Conservation (phyloP, 35 echinoderm and acorn worm genomes). For the Ophiothrix spiculata region DNA sequence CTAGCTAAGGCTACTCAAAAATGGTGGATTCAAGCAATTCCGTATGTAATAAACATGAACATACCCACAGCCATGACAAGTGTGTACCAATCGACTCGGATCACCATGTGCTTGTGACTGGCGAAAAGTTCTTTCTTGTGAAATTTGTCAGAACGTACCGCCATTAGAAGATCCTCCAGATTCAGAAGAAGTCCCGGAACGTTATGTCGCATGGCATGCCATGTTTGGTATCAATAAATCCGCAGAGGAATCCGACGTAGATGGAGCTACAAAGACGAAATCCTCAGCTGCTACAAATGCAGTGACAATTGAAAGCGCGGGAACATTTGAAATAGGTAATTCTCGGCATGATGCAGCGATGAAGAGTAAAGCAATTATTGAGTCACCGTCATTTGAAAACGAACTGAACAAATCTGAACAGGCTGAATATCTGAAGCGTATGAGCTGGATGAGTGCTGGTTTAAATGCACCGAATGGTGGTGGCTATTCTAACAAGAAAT, state of each 20-base stretch:
- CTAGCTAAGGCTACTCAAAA: no score
- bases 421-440: neutral
- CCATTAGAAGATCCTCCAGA: neutral
- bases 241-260: no score
- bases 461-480: neutral
- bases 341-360: neutral
- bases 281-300: neutral
- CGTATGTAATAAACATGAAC: no score
- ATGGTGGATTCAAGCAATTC: no score
- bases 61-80: neutral
- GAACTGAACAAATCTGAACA: neutral
- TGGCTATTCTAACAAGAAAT: neutral
- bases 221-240: neutral
- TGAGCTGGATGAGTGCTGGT: neutral
- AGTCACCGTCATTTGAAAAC: neutral
- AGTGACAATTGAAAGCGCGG: neutral
- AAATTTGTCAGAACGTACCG: neutral
- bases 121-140: neutral
- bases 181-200: neutral
- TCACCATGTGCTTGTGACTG: neutral
- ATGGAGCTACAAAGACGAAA: no score
- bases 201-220: neutral
- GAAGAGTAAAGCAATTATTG: neutral
- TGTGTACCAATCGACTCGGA: no score
- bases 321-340: neutral